These are phyloP conservation scores for Aleiodes alternator DNA, from an alignment of 2,888 invertebrate species.

Conservation along the genomic window DNA sequence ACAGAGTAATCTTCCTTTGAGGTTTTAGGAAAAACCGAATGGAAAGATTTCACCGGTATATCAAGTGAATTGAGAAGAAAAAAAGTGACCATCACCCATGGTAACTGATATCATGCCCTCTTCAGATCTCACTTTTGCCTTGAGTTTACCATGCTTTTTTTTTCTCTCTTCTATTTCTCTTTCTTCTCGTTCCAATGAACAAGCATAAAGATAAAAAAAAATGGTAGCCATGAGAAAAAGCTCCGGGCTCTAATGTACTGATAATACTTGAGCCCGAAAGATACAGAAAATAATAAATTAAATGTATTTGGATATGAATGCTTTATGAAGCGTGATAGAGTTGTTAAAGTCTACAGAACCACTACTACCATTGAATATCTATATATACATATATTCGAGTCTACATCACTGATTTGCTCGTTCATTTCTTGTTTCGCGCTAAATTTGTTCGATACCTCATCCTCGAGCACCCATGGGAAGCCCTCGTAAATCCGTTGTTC, in stretches of 20 bases:
- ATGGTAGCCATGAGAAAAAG: constrained; percentile 38
- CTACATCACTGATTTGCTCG: constrained; percentile 45
- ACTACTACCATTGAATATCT: constrained; percentile 46
- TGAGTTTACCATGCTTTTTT: constrained; percentile 47
- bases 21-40: constrained; percentile 58
- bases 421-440: constrained; percentile 69
- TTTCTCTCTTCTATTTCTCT: constrained; percentile 39
- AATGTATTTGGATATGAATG: constrained; percentile 68
- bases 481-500: constrained; percentile 53
- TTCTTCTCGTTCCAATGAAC: constrained; percentile 52
- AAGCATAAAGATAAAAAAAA: constrained; percentile 52
- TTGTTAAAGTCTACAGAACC: constrained; percentile 71
- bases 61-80: constrained; percentile 59
- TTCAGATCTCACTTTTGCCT: constrained; percentile 49
- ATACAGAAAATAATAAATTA: constrained; percentile 69
- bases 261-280: constrained; percentile 66
- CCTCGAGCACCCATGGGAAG: constrained; percentile 42
- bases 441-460: constrained; percentile 61
- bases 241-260: constrained; percentile 62
- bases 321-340: constrained; percentile 70
- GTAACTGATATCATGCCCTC: constrained; percentile 64
- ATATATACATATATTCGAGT: constrained; percentile 21
- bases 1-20: constrained; percentile 66
- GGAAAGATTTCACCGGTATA: too few relatives aligned
- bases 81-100: constrained; percentile 70